A percentile compares a stretch with the other conserved stretches of the same genome.
Evolutionary conservation across 1,140 invertebrate species (phyloP).

Genomic region (Cydia strobilella): DNA sequence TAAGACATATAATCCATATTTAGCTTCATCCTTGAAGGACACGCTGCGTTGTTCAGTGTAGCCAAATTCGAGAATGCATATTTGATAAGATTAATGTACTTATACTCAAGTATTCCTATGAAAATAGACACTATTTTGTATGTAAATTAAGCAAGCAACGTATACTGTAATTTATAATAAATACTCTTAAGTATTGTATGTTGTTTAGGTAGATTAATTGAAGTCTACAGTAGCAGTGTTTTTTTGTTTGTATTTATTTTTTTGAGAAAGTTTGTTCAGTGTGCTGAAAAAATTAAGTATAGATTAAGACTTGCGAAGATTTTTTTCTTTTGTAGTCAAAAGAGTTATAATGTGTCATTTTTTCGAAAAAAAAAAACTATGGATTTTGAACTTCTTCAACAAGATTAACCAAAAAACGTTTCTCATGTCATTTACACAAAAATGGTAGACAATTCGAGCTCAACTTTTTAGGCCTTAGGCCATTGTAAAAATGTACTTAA

Average conservation of each 20-base stretch:
- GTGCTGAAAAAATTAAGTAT: background rate
- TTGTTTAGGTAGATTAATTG: background rate
- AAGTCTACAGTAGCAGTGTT: background rate
- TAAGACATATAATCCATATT: no score
- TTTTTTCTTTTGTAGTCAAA: no score
- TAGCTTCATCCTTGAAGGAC: background rate
- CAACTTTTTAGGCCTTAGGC: no score
- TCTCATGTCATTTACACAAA: background rate
- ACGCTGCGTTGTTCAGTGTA: background rate
- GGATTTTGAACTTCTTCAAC: background rate
- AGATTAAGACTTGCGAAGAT: no score
- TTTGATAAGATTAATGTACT: background rate
- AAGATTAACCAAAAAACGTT: background rate
- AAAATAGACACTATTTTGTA: slow-evolving; percentile 10
- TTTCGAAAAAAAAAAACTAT: background rate
- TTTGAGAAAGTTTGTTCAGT: background rate
- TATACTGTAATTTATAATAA: slow-evolving; percentile 9
- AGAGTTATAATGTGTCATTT: no score
- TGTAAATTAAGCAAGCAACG: slow-evolving; percentile 1
- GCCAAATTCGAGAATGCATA: background rate
- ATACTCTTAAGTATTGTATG: slow-evolving; percentile 6
- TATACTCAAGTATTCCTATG: slow-evolving; percentile 1
- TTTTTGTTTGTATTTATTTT: slow-evolving; percentile 7
- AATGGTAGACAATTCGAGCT: no score
- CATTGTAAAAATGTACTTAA: no score